phyloP scores from a whole-genome alignment of 1,140 invertebrate genomes.

The Pachypeltis micranthus region DNA sequence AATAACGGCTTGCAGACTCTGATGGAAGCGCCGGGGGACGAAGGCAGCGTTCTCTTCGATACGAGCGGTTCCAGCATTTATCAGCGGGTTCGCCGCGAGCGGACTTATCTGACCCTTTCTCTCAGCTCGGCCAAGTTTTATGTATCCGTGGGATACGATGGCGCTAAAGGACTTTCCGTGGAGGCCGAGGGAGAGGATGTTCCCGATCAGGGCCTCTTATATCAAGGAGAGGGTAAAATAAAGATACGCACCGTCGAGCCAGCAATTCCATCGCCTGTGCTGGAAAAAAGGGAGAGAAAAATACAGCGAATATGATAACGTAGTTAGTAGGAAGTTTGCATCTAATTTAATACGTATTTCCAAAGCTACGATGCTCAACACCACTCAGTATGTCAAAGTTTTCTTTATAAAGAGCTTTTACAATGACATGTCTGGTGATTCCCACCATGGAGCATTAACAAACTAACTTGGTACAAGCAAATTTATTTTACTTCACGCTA shows the following conservation, averaged over 20 bases:
- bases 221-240: background rate
- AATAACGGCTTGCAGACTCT: background rate
- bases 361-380: too few species aligned
- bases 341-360: too few species aligned
- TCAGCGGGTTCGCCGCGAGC: background rate
- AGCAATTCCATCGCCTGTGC: too few species aligned
- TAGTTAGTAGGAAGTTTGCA: too few species aligned
- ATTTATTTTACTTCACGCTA: too few species aligned
- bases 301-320: too few species aligned
- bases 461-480: too few species aligned
- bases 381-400: too few species aligned
- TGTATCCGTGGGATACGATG: background rate
- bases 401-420: too few species aligned
- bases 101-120: background rate
- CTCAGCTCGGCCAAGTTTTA: background rate
- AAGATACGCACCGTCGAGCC: background rate
- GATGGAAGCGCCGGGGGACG: background rate
- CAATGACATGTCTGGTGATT: too few species aligned
- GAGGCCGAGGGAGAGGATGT: background rate
- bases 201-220: background rate
- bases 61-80: background rate
- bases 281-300: too few species aligned
- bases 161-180: background rate
- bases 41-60: background rate
- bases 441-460: too few species aligned